Percentiles rank a stretch among this genome's conserved stretches.
These are phyloP conservation scores for Nycticryphes semicollaris DNA, from an alignment of 2,113 vertebrate genomes.

Conservation along the genomic window DNA sequence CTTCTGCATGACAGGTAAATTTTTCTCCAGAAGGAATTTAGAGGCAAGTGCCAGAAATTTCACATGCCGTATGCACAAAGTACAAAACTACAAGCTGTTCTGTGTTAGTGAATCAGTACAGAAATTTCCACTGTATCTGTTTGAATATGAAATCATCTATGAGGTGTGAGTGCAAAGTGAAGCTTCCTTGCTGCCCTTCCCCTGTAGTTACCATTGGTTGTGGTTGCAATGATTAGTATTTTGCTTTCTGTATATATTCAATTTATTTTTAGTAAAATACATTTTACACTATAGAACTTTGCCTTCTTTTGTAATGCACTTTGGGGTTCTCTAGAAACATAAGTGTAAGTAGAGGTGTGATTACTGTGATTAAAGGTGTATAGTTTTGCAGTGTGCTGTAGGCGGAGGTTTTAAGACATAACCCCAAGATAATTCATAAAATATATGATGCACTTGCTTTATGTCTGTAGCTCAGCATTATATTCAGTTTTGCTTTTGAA, in stretches of 20 bases:
- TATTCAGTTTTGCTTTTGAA: not conserved
- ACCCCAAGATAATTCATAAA: not conserved
- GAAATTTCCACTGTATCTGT: not conserved
- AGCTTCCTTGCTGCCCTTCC: not conserved
- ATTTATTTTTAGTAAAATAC: not conserved
- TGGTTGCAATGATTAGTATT: not conserved
- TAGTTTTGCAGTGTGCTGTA: not conserved
- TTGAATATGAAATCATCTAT: not conserved
- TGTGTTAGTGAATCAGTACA: not conserved
- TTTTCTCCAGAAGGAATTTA: not conserved
- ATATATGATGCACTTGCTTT: not conserved
- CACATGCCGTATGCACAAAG: not conserved
- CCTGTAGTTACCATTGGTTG: not conserved
- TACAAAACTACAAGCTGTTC: not conserved
- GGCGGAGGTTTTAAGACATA: not conserved
- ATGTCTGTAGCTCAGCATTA: not conserved
- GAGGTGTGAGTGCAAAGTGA: not conserved
- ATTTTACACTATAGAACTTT: not conserved
- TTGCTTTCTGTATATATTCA: not conserved
- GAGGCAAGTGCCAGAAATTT: not conserved
- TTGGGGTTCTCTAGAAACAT: not conserved
- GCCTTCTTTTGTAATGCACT: not conserved
- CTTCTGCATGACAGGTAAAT: slow-evolving; percentile 95
- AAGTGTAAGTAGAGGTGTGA: not conserved
- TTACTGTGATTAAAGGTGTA: not conserved